These are phyloP conservation scores for Phengaris alcon DNA, from an alignment of 2,888 invertebrate genomes.

Conservation along the genomic window DNA sequence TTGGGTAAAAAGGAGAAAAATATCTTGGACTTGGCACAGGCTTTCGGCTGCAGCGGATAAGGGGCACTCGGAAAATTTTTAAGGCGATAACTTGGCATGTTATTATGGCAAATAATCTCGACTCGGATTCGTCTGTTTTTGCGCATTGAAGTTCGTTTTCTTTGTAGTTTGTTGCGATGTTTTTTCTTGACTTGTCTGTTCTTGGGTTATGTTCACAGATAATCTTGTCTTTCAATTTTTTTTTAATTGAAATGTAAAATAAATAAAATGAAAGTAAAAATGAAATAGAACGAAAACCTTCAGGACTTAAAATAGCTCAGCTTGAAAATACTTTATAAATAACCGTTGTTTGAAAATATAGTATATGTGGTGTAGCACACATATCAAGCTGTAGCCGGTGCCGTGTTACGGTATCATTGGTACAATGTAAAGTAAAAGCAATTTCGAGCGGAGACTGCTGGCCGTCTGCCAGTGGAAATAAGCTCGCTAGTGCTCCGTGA, in stretches of 20 bases:
- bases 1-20: slow-evolving; percentile 44
- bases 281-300: neutral
- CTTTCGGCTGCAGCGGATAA: slow-evolving; percentile 42
- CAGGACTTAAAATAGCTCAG: neutral
- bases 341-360: neutral
- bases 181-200: neutral
- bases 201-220: neutral
- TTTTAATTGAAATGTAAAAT: too few relatives aligned
- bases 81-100: slow-evolving; percentile 45
- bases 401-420: slow-evolving; percentile 64
- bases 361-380: slow-evolving; percentile 37
- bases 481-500: slow-evolving; percentile 67
- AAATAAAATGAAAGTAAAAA: neutral
- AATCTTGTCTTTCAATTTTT: too few relatives aligned
- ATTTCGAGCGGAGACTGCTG: slow-evolving; percentile 67
- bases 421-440: slow-evolving; percentile 70
- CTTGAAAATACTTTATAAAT: neutral
- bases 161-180: slow-evolving; percentile 25
- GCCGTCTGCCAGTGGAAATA: slow-evolving; percentile 72
- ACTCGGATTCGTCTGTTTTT: slow-evolving; percentile 36
- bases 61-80: slow-evolving; percentile 43
- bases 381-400: slow-evolving; percentile 56
- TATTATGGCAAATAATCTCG: slow-evolving; percentile 42
- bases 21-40: slow-evolving; percentile 44
- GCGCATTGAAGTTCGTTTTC: slow-evolving; percentile 34